phyloP scores from a whole-genome alignment of 2,888 invertebrate species.

The Cremastobaeus sp. region DNA sequence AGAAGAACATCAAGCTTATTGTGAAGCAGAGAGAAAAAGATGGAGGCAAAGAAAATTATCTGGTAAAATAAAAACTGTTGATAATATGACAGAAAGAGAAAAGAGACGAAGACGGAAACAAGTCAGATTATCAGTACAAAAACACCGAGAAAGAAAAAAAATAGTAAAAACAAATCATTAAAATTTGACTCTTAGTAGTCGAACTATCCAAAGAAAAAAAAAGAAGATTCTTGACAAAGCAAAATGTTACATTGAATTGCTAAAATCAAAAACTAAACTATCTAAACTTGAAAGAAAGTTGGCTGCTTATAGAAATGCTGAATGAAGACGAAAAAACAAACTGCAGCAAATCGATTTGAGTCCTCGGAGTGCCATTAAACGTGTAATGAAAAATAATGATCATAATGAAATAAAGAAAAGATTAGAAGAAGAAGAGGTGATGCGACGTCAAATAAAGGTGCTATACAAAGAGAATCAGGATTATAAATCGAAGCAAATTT shows the following conservation, averaged over 20 bases:
- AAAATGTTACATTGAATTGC: conserved; percentile 9
- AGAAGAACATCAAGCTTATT: conserved; percentile 17
- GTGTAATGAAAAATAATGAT: neutral
- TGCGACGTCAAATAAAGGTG: conserved; percentile 12
- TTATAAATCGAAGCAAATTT: conserved; percentile 11
- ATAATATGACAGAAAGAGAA: conserved; percentile 26
- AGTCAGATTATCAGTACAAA: neutral
- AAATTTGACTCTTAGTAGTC: neutral
- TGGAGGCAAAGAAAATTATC: conserved; percentile 15
- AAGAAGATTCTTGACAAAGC: neutral
- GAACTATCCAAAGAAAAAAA: conserved; percentile 11
- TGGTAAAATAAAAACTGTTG: conserved; percentile 23
- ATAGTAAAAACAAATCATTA: neutral
- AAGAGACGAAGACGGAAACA: conserved; percentile 23
- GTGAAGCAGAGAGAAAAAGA: conserved; percentile 21
- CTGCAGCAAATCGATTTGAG: neutral
- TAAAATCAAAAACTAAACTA: conserved; percentile 2
- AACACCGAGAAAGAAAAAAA: conserved; percentile 4
- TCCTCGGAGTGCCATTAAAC: conserved; percentile 12
- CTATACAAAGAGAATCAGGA: conserved; percentile 8
- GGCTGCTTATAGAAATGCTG: neutral
- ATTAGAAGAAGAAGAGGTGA: conserved; percentile 21
- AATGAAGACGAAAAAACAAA: conserved; percentile 1
- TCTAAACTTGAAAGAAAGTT: neutral
- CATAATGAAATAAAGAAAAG: conserved; percentile 5